A percentile compares a stretch with the other conserved stretches of the same genome.
Conservation (phyloP, 2,797 vertebrate genomes). For the Lepus townsendii region DNA sequence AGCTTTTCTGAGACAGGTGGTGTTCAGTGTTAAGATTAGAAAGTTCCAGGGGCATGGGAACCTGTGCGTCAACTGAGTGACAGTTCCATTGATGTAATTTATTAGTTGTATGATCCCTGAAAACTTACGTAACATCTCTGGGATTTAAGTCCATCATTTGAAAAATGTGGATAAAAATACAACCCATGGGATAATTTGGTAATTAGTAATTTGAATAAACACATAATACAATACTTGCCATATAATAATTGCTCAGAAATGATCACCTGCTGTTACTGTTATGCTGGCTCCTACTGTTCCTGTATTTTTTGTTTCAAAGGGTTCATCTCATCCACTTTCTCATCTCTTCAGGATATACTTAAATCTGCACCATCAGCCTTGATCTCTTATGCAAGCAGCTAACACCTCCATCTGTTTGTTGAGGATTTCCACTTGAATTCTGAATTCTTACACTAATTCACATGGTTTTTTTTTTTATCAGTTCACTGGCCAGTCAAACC, state of each 20-base stretch:
- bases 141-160: background rate
- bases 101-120: background rate
- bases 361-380: background rate
- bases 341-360: background rate
- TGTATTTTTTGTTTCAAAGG: background rate
- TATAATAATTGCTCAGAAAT: background rate
- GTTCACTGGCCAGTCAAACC: background rate
- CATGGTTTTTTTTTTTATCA: background rate
- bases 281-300: background rate
- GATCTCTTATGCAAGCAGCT: background rate
- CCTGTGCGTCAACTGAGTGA: background rate
- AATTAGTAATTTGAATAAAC: background rate
- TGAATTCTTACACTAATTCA: conserved; percentile 38
- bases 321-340: background rate
- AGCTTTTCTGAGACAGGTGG: background rate
- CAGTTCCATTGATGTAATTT: background rate
- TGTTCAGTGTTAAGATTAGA: background rate
- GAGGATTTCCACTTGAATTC: background rate
- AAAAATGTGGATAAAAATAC: conserved; percentile 22
- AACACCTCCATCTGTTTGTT: background rate
- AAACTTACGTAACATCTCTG: background rate
- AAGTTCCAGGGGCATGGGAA: background rate
- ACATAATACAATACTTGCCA: background rate
- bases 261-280: background rate
- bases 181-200: background rate